These are phyloP conservation scores for Erethizon dorsatum DNA, from an alignment of 2,797 vertebrate species.

Conservation along the genomic window DNA sequence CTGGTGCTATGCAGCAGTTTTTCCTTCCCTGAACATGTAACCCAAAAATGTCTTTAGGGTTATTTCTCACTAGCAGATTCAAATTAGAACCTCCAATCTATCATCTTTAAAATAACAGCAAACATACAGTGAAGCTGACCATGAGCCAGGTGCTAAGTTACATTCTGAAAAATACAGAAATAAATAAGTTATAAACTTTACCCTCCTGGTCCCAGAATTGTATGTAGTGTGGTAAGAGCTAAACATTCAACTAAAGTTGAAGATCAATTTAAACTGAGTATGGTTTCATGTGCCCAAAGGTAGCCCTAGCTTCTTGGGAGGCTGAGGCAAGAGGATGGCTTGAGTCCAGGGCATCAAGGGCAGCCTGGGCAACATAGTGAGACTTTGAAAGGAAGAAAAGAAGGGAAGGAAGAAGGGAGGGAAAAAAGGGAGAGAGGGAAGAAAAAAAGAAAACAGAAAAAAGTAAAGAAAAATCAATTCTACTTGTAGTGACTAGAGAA, in stretches of 20 bases:
- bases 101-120: slow-evolving; percentile 31
- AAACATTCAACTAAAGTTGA: slow-evolving; percentile 26
- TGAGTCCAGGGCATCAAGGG: background rate
- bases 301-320: background rate
- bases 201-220: background rate
- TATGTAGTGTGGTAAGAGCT: background rate
- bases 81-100: slow-evolving; percentile 10
- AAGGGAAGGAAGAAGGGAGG: background rate
- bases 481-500: background rate
- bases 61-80: slow-evolving; percentile 8
- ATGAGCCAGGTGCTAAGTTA: background rate
- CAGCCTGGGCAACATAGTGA: background rate
- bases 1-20: background rate
- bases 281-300: no score
- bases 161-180: background rate
- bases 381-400: no score
- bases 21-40: background rate
- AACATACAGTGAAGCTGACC: background rate
- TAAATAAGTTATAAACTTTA: slow-evolving; percentile 24
- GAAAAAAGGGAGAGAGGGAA: no score
- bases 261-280: background rate
- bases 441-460: background rate
- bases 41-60: background rate
- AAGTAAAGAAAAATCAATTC: background rate
- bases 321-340: background rate